Percentiles rank a stretch among this genome's conserved stretches.
phyloP scores from a whole-genome alignment of 2,113 vertebrate genomes.

The Thunnus maccoyii region DNA sequence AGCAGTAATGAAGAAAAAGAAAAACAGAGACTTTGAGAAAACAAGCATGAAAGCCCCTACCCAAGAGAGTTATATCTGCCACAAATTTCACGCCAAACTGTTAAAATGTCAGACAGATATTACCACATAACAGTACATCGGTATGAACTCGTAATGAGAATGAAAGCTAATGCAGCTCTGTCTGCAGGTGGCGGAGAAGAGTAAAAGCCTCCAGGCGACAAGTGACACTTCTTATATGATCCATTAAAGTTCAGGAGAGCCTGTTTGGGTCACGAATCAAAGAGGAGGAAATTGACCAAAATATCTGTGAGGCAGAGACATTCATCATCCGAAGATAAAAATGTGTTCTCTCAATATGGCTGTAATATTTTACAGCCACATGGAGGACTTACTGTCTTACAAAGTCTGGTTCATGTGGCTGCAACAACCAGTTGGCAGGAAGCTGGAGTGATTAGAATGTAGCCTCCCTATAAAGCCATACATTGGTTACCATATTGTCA shows the following conservation, averaged over 20 bases:
- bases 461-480: conserved; percentile 36
- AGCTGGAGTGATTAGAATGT: conserved; percentile 32
- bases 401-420: conserved; percentile 39
- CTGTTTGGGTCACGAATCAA: conserved; percentile 70
- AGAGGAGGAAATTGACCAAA: conserved; percentile 77
- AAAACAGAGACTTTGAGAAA: conserved; percentile 12
- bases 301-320: conserved; percentile 74
- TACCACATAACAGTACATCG: conserved; percentile 13
- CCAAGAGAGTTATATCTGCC: not conserved
- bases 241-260: conserved; percentile 68
- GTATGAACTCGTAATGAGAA: conserved; percentile 33
- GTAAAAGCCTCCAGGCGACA: conserved; percentile 43
- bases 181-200: conserved; percentile 43
- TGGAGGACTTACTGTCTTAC: conserved; percentile 47
- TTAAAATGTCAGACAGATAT: conserved; percentile 6
- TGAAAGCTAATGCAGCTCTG: conserved; percentile 18
- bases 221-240: conserved; percentile 61
- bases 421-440: conserved; percentile 44
- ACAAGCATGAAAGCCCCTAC: not conserved
- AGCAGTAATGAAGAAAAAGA: conserved; percentile 11
- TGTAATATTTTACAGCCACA: conserved; percentile 67
- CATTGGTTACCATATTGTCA: conserved; percentile 33
- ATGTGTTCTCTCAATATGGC: conserved; percentile 66
- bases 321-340: conserved; percentile 76
- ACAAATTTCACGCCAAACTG: conserved; percentile 6